These are phyloP conservation scores for Diarsia rubi DNA, from an alignment of 2,888 invertebrate species.

Conservation along the genomic window DNA sequence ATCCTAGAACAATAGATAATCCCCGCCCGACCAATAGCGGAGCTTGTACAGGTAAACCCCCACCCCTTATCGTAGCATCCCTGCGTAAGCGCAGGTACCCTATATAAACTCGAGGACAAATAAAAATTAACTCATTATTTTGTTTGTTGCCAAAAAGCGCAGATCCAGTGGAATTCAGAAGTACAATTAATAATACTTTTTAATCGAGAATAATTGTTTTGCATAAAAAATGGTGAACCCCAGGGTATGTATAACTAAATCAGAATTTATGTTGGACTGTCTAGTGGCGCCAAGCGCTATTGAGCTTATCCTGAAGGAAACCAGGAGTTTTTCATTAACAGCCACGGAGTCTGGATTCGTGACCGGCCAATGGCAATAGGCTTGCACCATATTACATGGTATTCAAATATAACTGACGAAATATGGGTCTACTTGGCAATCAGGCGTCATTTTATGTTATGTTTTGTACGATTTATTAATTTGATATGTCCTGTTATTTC, in stretches of 20 bases:
- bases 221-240: conserved; percentile 27
- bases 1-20: conserved; percentile 25
- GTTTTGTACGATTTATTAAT: no score
- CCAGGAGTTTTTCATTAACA: no score
- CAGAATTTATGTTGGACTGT: not conserved
- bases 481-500: not conserved
- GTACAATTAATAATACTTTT: not conserved
- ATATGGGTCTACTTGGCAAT: no score
- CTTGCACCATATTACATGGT: no score
- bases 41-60: conserved; percentile 17
- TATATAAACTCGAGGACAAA: conserved; percentile 25
- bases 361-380: no score
- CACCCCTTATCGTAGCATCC: conserved; percentile 43
- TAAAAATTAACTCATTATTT: conserved; percentile 11
- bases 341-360: no score
- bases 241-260: conserved; percentile 22
- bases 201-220: not conserved
- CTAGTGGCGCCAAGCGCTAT: no score
- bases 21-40: conserved; percentile 3
- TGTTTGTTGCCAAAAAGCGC: conserved; percentile 14
- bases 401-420: no score
- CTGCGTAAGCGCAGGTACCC: conserved; percentile 56
- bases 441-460: no score
- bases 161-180: not conserved
- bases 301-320: no score